Evolutionary conservation across 2,797 vertebrate genomes (phyloP), one percentile per base, ranked within the genome.

Genomic region (Pseudomugil tenellus): DNA sequence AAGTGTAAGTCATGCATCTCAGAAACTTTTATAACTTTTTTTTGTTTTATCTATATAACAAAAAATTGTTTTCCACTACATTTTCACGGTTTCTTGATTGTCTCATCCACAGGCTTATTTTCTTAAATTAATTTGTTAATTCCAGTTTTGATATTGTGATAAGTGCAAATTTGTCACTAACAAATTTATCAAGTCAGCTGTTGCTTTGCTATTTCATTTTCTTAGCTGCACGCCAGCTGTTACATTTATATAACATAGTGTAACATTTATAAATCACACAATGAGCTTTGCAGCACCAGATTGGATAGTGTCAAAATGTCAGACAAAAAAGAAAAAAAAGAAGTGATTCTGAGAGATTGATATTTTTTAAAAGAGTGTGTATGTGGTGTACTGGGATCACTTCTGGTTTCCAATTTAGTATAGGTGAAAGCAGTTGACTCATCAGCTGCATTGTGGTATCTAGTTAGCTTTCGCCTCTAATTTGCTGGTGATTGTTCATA

Each of bases 1-100:
- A 54, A 74, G 71, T 53, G 63, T 61, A 70, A 53, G 52, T 51
- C 23, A 46, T 52, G 52, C 25, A 48, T 19, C 64, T 61, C 25
- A 23, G 35, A 63, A 83, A 70, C 74, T 31, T 72, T 34, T 46
- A 23, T 23, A 53, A 57, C 43, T 52, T 58, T 10, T n/a, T n/a
- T 17, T 46, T 34, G 25, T 63, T 52, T 25, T 21, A 25, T 14
- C 65, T 13, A 2, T 17, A 41, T 63, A 43, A 28, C 13, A 11
- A 26, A 11, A 25, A 23, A 21, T 9, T 6, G 55, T 58, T 48
- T 48, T 52, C 19, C 46, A 7, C 9, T 51, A 12, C 72, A 41
- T 68, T 63, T 9, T 48, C 52, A 59, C 35, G 16, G 28, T 39
- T 31, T 57, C 43, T 41, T 66, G 21, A 56, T 39, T 29, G 31